A percentile compares a stretch with the other conserved stretches of the same genome.
Evolutionary conservation across 1,140 invertebrate species (phyloP).

Genomic region (Dreissena rostriformis): DNA sequence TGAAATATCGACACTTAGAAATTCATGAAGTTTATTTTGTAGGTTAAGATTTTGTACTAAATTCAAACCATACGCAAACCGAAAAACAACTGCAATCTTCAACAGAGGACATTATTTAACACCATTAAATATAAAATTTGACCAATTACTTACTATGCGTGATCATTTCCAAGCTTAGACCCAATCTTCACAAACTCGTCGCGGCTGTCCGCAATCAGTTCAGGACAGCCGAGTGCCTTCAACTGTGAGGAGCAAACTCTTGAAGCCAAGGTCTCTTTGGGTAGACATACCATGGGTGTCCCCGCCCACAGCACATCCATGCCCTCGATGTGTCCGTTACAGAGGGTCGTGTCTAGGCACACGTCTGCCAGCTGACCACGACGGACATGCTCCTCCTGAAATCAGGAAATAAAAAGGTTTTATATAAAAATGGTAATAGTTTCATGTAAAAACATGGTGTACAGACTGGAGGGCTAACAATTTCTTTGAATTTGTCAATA

Average conservation of each 20-base stretch:
- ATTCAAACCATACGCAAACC: too few species aligned
- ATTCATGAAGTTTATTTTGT: too few species aligned
- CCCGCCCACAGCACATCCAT: constrained; percentile 99
- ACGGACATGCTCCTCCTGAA: constrained; percentile 96
- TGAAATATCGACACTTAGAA: too few species aligned
- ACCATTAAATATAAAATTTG: not conserved
- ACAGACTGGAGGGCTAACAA: too few species aligned
- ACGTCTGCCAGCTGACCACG: constrained; percentile 98
- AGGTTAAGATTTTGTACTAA: too few species aligned
- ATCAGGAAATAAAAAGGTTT: not conserved
- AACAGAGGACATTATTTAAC: not conserved
- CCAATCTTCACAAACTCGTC: constrained; percentile 98
- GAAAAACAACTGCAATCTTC: not conserved
- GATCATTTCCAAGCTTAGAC: constrained; percentile 78
- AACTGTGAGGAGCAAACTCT: constrained; percentile 98
- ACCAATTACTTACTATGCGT: constrained; percentile 91
- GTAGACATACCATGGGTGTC: constrained; percentile 97
- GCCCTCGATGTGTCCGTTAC: constrained; percentile 99
- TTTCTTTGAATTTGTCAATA: too few species aligned
- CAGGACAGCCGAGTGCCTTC: constrained; percentile 94
- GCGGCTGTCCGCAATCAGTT: constrained; percentile 93
- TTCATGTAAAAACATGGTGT: too few species aligned
- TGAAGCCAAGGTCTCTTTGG: constrained; percentile 97
- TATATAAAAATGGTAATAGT: too few species aligned
- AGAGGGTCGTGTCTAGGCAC: constrained; percentile 98